A percentile compares a stretch with the other conserved stretches of the same genome.
phyloP scores from a whole-genome alignment of 1,140 invertebrate genomes.

The Drosophila setifemur region DNA sequence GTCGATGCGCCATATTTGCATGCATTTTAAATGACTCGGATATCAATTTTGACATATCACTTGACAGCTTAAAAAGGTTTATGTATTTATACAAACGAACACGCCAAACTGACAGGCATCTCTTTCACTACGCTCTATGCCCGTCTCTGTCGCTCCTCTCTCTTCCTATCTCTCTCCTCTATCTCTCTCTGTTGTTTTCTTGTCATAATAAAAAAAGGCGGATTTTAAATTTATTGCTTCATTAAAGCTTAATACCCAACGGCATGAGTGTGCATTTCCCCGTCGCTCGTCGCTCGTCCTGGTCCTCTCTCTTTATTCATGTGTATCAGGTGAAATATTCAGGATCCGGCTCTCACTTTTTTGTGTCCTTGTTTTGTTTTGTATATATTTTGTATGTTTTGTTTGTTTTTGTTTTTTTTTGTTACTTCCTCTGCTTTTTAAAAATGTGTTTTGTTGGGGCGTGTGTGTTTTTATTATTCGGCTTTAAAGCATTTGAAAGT shows the following conservation, averaged over 20 bases:
- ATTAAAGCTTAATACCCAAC: conserved; percentile 73
- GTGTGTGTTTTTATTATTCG: conserved; percentile 22
- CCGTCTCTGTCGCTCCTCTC: not conserved
- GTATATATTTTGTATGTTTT: not conserved
- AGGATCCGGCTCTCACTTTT: conserved; percentile 43
- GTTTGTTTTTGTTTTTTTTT: not conserved
- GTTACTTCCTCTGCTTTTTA: not conserved
- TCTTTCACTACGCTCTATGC: not conserved
- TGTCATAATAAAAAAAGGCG: conserved; percentile 65
- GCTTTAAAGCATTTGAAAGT: conserved; percentile 56
- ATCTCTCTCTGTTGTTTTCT: conserved; percentile 24
- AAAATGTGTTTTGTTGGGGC: conserved; percentile 12
- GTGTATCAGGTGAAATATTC: conserved; percentile 69
- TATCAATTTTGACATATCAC: conserved; percentile 81
- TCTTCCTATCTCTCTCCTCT: not conserved
- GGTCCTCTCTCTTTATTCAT: conserved; percentile 12
- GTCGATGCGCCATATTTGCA: conserved; percentile 73
- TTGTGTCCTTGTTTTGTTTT: conserved; percentile 2
- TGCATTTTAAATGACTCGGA: conserved; percentile 80
- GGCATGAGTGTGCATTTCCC: conserved; percentile 39
- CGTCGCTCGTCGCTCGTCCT: no score
- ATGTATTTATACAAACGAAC: conserved; percentile 75
- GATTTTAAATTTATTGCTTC: conserved; percentile 81
- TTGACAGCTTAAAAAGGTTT: conserved; percentile 81
- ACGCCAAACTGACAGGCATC: conserved; percentile 13